These are phyloP conservation scores for Metridium senile DNA, from an alignment of 92 coral and sea anemone genomes.

Conservation along the genomic window DNA sequence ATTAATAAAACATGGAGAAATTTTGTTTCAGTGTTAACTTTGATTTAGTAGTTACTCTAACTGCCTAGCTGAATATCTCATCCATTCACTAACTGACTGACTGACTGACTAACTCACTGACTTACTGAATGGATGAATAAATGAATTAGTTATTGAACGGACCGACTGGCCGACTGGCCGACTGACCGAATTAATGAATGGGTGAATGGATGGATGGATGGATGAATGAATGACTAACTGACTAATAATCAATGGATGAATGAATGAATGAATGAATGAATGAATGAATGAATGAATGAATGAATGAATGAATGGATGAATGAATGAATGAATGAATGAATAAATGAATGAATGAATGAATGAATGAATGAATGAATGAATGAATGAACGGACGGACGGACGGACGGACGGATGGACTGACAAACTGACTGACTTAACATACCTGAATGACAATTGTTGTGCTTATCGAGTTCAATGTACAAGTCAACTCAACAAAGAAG, in stretches of 20 bases:
- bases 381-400: background rate
- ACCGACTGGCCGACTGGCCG: no score
- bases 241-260: background rate
- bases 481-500: conserved; percentile 68
- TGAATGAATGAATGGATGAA: background rate
- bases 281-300: background rate
- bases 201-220: background rate
- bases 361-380: background rate
- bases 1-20: no score
- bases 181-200: background rate
- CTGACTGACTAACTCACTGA: no score
- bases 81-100: no score
- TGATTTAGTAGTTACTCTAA: no score
- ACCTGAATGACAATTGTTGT: conserved; percentile 68
- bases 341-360: background rate
- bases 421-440: no score
- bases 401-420: background rate
- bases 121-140: no score
- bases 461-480: conserved; percentile 40
- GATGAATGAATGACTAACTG: background rate
- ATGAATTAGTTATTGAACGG: no score
- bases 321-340: background rate
- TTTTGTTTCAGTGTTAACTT: no score
- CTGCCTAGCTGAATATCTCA: no score
- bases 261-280: background rate